Evolutionary conservation across 2,888 invertebrate genomes (phyloP).

Genomic region (Drosophila incognita): DNA sequence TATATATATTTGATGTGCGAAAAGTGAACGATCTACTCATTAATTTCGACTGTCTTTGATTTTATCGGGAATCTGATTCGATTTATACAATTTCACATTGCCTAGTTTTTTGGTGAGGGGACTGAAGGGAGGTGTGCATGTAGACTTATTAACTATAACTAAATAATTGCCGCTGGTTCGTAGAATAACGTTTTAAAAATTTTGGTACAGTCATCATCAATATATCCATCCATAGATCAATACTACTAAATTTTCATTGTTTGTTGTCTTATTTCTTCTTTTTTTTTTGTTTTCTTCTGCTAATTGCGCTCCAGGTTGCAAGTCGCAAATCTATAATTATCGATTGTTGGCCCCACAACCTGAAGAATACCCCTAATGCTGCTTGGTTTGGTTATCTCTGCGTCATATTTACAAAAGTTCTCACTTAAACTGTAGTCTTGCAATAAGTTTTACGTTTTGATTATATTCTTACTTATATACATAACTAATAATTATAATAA

Average conservation of each 20-base stretch:
- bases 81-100: conserved; percentile 70
- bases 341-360: conserved; percentile 18
- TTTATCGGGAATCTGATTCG: conserved; percentile 10
- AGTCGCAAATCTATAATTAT: conserved; percentile 8
- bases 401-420: conserved; percentile 62
- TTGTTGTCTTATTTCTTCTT: background rate
- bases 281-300: background rate
- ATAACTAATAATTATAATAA: conserved; percentile 42
- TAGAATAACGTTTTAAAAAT: conserved; percentile 61
- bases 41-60: conserved; percentile 15
- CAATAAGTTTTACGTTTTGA: conserved; percentile 48
- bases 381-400: conserved; percentile 58
- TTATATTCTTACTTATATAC: conserved; percentile 50
- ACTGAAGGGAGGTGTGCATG: background rate
- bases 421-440: conserved; percentile 25
- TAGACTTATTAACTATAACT: conserved; percentile 71
- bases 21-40: conserved; percentile 22
- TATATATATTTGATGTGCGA: conserved; percentile 12
- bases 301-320: conserved; percentile 24
- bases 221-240: conserved; percentile 18
- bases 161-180: conserved; percentile 62
- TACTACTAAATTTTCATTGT: conserved; percentile 25
- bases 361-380: conserved; percentile 60
- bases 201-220: conserved; percentile 74
- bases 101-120: conserved; percentile 41